phyloP scores from a whole-genome alignment of 2,888 invertebrate genomes.

The Sarcophaga variegata region DNA sequence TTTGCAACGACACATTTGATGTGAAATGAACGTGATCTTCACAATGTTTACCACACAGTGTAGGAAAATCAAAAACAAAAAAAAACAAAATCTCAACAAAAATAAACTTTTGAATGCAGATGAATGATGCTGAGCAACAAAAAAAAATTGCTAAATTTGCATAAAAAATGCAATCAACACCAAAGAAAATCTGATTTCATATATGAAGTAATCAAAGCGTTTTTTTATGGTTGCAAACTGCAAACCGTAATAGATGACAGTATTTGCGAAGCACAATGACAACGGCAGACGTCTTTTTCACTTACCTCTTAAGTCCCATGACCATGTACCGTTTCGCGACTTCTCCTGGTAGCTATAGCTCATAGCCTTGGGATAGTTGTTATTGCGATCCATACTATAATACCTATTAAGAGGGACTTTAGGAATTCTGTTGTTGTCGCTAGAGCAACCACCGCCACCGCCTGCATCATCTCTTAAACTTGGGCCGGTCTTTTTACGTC shows the following conservation, averaged over 20 bases:
- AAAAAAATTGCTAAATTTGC: slow-evolving; percentile 52
- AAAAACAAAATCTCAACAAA: not conserved
- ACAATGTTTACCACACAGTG: slow-evolving; percentile 25
- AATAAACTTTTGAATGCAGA: not conserved
- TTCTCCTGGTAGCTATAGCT: slow-evolving; percentile 68
- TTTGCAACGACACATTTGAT: slow-evolving; percentile 64
- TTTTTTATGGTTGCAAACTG: slow-evolving; percentile 7
- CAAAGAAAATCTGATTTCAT: slow-evolving; percentile 44
- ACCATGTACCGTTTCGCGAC: slow-evolving; percentile 59
- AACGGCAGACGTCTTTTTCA: slow-evolving; percentile 36
- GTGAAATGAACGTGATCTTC: slow-evolving; percentile 65
- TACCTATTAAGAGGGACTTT: slow-evolving; percentile 53
- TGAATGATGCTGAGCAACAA: not conserved
- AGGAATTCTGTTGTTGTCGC: slow-evolving; percentile 34
- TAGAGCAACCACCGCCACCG: slow-evolving; percentile 48
- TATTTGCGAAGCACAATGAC: not conserved
- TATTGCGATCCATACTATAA: slow-evolving; percentile 77
- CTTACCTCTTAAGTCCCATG: slow-evolving; percentile 76
- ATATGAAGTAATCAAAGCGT: slow-evolving; percentile 36
- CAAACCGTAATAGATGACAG: slow-evolving; percentile 9
- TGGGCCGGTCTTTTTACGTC: slow-evolving; percentile 74
- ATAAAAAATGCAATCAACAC: slow-evolving; percentile 47
- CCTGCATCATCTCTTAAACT: slow-evolving; percentile 60
- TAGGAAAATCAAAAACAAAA: slow-evolving; percentile 34
- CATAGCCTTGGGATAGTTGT: slow-evolving; percentile 71